Evolutionary conservation across 1,140 invertebrate genomes (phyloP).

Genomic region (Hesperophylax magnus): DNA sequence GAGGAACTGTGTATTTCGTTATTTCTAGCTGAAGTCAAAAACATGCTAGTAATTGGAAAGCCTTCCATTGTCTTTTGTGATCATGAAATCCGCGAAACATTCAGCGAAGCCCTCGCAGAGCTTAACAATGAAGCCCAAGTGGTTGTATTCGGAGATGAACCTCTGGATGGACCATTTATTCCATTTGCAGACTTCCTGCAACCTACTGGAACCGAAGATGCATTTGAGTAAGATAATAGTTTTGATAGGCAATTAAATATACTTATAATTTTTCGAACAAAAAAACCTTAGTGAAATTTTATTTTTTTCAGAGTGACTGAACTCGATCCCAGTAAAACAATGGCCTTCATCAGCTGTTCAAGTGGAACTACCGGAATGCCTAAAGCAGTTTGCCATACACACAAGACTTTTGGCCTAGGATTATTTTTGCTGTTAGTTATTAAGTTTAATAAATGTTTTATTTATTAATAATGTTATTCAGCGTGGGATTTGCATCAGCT

Average conservation of each 20-base stretch:
- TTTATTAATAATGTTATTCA: too few species aligned
- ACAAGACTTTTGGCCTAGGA: conserved; percentile 16
- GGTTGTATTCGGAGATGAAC: neutral
- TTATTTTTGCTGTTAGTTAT: conserved; percentile 31
- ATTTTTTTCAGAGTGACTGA: conserved; percentile 46
- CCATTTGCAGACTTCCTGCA: conserved; percentile 28
- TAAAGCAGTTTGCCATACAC: conserved; percentile 47
- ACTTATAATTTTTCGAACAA: neutral
- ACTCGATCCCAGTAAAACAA: conserved; percentile 47
- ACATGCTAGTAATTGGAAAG: neutral
- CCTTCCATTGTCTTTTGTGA: conserved; percentile 16
- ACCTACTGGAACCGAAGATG: conserved; percentile 17
- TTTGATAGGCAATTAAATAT: neutral
- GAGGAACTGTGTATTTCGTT: neutral
- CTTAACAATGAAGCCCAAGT: neutral
- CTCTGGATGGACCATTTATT: neutral
- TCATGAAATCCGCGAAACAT: neutral
- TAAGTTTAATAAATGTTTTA: too few species aligned
- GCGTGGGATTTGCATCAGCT: too few species aligned
- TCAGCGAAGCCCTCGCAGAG: neutral
- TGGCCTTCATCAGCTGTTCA: conserved; percentile 43
- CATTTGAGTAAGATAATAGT: conserved; percentile 26
- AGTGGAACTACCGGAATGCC: conserved; percentile 54
- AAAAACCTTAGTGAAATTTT: neutral
- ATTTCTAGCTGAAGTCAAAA: conserved; percentile 9